phyloP scores from a whole-genome alignment of 2,797 vertebrate genomes.

The Carduelis carduelis region DNA sequence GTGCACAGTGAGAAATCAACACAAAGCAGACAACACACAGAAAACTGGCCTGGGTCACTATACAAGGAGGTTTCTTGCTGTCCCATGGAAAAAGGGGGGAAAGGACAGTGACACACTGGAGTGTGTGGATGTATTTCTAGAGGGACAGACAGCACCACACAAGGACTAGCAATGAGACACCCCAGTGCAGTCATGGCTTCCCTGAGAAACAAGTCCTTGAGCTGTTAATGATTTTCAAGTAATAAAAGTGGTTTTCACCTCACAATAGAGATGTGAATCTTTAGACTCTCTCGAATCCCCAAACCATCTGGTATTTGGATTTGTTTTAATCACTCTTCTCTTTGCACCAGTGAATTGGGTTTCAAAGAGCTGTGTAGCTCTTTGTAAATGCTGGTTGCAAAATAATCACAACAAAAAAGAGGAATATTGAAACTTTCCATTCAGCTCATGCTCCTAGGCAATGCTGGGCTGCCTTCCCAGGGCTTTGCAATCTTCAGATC shows the following conservation, averaged over 20 bases:
- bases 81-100: not conserved
- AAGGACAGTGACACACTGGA: not conserved
- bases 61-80: not conserved
- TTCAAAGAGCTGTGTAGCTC: not conserved
- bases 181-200: not conserved
- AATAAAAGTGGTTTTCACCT: conserved; percentile 1
- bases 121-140: not conserved
- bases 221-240: not conserved
- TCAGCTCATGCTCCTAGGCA: not conserved
- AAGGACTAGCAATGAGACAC: not conserved
- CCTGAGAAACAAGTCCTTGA: not conserved
- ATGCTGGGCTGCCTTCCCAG: not conserved
- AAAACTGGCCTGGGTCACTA: not conserved
- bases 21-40: not conserved
- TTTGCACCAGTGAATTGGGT: conserved; percentile 19
- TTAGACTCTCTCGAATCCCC: not conserved
- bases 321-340: conserved; percentile 1
- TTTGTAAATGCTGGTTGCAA: conserved; percentile 4
- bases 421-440: not conserved
- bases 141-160: not conserved
- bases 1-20: not conserved
- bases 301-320: conserved; percentile 3
- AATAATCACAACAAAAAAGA: conserved; percentile 8
- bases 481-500: not conserved
- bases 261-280: not conserved